Evolutionary conservation across 2,888 invertebrate species (phyloP).

Genomic region (Napeogenes inachia): DNA sequence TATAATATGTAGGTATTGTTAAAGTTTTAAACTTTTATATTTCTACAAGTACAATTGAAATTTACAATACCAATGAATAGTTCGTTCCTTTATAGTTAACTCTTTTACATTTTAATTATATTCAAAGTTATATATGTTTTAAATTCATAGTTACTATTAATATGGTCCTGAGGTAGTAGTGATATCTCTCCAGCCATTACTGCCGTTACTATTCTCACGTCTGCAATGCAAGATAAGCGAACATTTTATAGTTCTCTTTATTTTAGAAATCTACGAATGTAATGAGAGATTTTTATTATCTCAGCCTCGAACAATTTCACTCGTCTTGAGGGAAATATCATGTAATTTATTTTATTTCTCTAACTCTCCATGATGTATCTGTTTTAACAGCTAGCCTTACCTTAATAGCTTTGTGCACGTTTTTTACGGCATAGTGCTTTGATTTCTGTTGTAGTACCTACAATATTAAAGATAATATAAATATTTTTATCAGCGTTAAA

Average conservation of each 20-base stretch:
- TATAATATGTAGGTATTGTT: too few species aligned
- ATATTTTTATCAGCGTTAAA: too few species aligned
- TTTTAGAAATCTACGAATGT: conserved; percentile 19
- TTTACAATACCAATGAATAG: too few species aligned
- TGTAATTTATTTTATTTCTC: conserved; percentile 11
- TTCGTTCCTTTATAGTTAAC: too few species aligned
- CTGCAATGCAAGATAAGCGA: background rate
- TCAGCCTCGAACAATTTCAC: conserved; percentile 15
- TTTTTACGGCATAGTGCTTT: background rate
- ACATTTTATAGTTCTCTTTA: conserved; percentile 7
- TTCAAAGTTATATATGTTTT: too few species aligned
- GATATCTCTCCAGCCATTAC: background rate
- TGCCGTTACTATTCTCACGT: background rate
- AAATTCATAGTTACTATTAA: too few species aligned
- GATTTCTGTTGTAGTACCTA: too few species aligned
- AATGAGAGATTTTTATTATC: conserved; percentile 28
- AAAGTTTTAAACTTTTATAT: too few species aligned
- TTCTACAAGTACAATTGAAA: too few species aligned
- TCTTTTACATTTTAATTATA: too few species aligned
- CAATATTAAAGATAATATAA: too few species aligned
- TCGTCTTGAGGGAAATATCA: conserved; percentile 23
- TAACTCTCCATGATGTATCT: conserved; percentile 2
- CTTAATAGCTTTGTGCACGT: background rate
- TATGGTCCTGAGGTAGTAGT: too few species aligned
- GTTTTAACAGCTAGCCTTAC: background rate